Evolutionary conservation across 1,140 invertebrate genomes (phyloP), one percentile per base, ranked within the genome.

Genomic region (Leptinotarsa defecta): DNA sequence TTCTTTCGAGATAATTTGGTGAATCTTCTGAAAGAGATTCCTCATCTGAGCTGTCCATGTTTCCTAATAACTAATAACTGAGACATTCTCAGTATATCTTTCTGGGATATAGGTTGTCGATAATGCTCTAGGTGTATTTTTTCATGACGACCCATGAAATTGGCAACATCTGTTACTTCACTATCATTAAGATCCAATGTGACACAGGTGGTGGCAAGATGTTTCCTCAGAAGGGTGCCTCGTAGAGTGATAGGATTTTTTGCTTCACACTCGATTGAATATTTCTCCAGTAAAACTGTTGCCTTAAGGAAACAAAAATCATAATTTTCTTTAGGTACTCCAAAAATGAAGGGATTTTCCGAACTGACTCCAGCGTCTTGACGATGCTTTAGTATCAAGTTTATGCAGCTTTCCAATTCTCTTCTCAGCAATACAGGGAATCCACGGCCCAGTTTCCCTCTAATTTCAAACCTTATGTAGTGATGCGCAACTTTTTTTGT

Each of bases 371-470:
- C 34, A 20, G 68, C 68, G 3, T 48, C 22, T 20, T 52, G n/a
- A 48, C 68, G 34, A 52, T 57, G 27, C 20, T 24, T 57, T 15
- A 71, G 20, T 20, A 57, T 71, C 15, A 71, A 20, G 3, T 74
- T 67, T 49, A 68, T 43, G 19, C 17, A 43, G 2, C 6, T 20
- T 48, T 13, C 3, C 1, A 57, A 15, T 57, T 52, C 48, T 71
- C 20, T 43, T 19, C 24, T 48, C 17, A 74, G 64, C 34, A 74
- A 19, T 17, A 74, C 65, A 52, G 64, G 64, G 19, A 68, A 48
- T 22, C 13, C 34, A n/a, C 73, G 27, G n/a, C n/a, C 20, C 13
- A 74, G 22, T 68, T 74, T 74, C n/a, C 62, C 73, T 13, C 64
- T 64, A n/a, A 74, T 71, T 27, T 15, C 3, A 24, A 71, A 52